Percentiles rank a stretch among this genome's conserved stretches.
phyloP scores from a whole-genome alignment of 2,888 invertebrate genomes.

The Heteropelma amictum region DNA sequence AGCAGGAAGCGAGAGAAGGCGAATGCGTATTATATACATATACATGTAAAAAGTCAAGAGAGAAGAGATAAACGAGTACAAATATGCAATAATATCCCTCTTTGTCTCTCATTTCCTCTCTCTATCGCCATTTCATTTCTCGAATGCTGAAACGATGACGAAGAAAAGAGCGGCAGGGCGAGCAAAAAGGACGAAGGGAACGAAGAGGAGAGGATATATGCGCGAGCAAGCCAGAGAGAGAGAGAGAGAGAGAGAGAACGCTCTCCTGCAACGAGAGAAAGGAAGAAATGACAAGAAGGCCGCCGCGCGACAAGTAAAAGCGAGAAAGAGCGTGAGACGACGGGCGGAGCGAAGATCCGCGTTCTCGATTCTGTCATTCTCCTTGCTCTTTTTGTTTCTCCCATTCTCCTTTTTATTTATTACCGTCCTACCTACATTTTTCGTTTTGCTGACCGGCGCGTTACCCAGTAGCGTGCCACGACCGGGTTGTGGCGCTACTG shows the following conservation, averaged over 20 bases:
- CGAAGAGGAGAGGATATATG: neutral
- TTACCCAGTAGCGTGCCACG: conserved; percentile 8
- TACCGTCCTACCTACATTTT: conserved; percentile 25
- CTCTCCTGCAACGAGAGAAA: conserved; percentile 30
- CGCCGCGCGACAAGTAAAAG: conserved; percentile 18
- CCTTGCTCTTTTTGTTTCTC: neutral
- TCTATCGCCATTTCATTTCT: conserved; percentile 55
- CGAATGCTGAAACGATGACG: conserved; percentile 46
- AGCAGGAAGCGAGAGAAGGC: conserved; percentile 48
- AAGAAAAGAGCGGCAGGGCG: conserved; percentile 10
- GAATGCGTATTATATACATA: conserved; percentile 12
- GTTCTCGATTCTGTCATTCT: conserved; percentile 46
- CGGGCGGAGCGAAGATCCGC: conserved; percentile 54
- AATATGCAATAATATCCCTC: conserved; percentile 43
- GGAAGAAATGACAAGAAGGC: conserved; percentile 38
- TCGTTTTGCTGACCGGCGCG: conserved; percentile 49
- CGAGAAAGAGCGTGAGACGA: conserved; percentile 51
- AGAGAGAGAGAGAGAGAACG: too few species aligned
- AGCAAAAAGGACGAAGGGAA: neutral
- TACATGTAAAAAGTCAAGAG: too few species aligned
- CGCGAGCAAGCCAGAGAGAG: too few species aligned
- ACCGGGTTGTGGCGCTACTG: conserved; percentile 38
- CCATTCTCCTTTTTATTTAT: conserved; percentile 25
- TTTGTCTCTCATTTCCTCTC: conserved; percentile 27
- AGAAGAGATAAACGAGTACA: conserved; percentile 15